Evolutionary conservation across 2,797 vertebrate species (phyloP).

Genomic region (Spinus olivaceus): DNA sequence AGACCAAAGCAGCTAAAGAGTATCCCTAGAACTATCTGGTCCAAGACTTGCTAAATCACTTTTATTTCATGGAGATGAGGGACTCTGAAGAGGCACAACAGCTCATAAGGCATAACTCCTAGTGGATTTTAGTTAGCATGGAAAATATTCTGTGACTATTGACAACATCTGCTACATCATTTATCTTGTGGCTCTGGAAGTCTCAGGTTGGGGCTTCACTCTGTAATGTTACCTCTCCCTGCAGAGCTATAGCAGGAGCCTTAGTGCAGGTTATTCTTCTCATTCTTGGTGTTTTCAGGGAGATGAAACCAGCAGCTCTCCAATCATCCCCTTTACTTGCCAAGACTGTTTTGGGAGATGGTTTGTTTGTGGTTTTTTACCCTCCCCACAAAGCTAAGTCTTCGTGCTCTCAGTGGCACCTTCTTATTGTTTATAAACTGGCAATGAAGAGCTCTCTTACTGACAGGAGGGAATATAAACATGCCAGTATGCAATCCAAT

Average conservation of each 20-base stretch:
- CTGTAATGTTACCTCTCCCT: neutral
- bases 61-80: neutral
- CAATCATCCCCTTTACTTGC: neutral
- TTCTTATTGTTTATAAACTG: neutral
- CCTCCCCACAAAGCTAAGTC: neutral
- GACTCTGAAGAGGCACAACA: neutral
- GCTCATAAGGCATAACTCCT: neutral
- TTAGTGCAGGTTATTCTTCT: neutral
- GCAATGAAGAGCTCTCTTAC: neutral
- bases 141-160: neutral
- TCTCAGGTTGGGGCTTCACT: neutral
- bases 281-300: neutral
- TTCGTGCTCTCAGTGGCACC: neutral
- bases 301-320: neutral
- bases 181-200: neutral
- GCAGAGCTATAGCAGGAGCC: neutral
- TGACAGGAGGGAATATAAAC: neutral
- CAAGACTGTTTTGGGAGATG: neutral
- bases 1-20: neutral
- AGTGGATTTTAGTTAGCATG: neutral
- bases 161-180: neutral
- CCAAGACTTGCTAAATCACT: neutral
- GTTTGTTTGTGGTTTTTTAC: accelerated
- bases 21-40: neutral
- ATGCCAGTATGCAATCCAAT: neutral